These are phyloP conservation scores for Takifugu flavidus DNA, from an alignment of 2,113 vertebrate species.

Conservation along the genomic window DNA sequence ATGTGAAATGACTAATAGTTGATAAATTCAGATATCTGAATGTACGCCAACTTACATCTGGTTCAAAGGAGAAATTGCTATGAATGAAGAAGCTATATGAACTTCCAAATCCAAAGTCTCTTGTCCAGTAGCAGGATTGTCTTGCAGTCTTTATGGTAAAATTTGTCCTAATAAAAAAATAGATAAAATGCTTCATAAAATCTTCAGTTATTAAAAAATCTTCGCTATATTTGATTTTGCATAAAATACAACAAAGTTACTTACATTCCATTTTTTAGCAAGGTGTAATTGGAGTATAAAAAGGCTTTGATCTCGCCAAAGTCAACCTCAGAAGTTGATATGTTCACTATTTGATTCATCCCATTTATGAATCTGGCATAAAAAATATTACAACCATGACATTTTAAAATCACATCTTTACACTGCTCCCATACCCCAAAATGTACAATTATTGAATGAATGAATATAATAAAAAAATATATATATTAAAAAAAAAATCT, in stretches of 20 bases:
- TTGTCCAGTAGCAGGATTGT: constrained; percentile 57
- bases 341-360: constrained; percentile 40
- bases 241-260: constrained; percentile 29
- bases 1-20: background rate
- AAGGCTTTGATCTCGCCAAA: constrained; percentile 36
- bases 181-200: background rate
- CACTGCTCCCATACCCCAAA: background rate
- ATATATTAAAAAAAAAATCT: background rate
- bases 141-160: constrained; percentile 49
- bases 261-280: constrained; percentile 76
- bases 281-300: constrained; percentile 64
- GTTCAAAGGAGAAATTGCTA: constrained; percentile 41
- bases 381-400: background rate
- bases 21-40: background rate
- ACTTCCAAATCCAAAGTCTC: constrained; percentile 78
- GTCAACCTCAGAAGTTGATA: constrained; percentile 37
- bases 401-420: background rate
- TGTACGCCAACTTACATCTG: constrained; percentile 54
- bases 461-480: background rate
- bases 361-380: constrained; percentile 85
- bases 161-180: constrained; percentile 35
- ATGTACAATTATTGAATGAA: background rate
- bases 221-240: background rate
- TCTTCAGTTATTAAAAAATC: background rate
- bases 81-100: constrained; percentile 80